Percentiles rank a stretch among this genome's conserved stretches.
Conservation (phyloP, 1,140 invertebrate species). For the Drosophila cardini region DNA sequence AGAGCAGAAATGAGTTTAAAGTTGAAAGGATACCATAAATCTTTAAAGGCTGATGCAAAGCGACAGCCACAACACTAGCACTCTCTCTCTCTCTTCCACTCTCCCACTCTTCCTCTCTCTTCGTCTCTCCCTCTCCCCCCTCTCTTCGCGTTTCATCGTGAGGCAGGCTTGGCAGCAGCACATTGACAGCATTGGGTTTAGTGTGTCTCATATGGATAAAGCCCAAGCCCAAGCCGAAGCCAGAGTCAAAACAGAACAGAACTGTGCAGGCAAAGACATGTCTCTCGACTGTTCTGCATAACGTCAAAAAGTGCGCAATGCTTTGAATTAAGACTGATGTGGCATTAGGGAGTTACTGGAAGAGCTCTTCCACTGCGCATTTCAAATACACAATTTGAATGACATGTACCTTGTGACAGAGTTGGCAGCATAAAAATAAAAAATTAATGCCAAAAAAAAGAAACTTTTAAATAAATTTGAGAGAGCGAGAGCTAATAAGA, state of each 20-base stretch:
- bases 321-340: conserved; percentile 36
- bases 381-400: conserved; percentile 9
- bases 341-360: conserved; percentile 31
- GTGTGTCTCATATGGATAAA: conserved; percentile 40
- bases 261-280: not conserved
- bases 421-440: conserved; percentile 1
- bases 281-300: conserved; percentile 25
- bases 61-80: conserved; percentile 47
- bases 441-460: not conserved
- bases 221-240: not conserved
- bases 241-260: not conserved
- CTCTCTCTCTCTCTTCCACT: not conserved
- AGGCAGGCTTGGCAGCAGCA: conserved; percentile 23
- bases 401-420: not conserved
- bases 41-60: conserved; percentile 65
- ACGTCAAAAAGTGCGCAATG: conserved; percentile 14
- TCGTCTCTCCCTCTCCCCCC: too few relatives aligned
- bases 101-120: not conserved
- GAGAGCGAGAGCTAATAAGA: not conserved
- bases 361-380: conserved; percentile 3
- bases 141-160: conserved; percentile 12
- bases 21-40: conserved; percentile 83
- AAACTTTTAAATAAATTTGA: not conserved
- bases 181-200: conserved; percentile 38
- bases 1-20: conserved; percentile 68